Base-by-base conservation (phyloP, 2,888 invertebrate species). In the Polylopha cassiicola region DNA sequence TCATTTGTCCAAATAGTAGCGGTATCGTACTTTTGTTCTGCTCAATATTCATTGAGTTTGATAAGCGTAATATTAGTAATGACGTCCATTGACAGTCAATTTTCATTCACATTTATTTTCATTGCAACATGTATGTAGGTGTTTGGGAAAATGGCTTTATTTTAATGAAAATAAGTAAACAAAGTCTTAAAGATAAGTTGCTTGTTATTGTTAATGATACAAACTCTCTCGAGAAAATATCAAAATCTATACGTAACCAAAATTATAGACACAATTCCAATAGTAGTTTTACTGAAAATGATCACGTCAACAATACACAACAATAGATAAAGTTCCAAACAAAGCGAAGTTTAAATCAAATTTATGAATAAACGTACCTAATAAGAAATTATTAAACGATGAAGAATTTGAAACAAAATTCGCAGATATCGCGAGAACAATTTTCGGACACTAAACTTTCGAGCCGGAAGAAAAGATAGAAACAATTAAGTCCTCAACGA, bases 401-500 rank as follows among this genome's bases (percentile, higher is more conserved):
- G 14, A 26, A n/a, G 9, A 10, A 17, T 30, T n/a, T 2, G 4
- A 17, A 6, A 23, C 18, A 4, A 17, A 41, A 30, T 9, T 36
- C 26, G 42, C 44, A 49, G 39, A 44, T 28, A 45, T 48, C 41
- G 20, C 39, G 27, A 38, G 39, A 44, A 55, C 39, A 47, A 50
- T 48, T 45, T 42, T 22, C 37, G 39, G 37, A 45, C 43, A 37
- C 38, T 15, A 43, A 43, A 39, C 33, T 43, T 38, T 15, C 23
- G 23, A 39, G 32, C 24, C 37, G 33, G 48, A 47, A 44, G 55
- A 57, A 65, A 59, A 66, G 61, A 63, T 53, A 51, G 55, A 71
- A 72, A 74, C 68, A 75, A 76, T 75, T 76, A 75, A 68, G 67
- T 55, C 55, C 50, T 59, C 47, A 58, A 54, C 55, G 56, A 59